Evolutionary conservation across 1,140 invertebrate genomes (phyloP).

Genomic region (Metaphire vulgaris): DNA sequence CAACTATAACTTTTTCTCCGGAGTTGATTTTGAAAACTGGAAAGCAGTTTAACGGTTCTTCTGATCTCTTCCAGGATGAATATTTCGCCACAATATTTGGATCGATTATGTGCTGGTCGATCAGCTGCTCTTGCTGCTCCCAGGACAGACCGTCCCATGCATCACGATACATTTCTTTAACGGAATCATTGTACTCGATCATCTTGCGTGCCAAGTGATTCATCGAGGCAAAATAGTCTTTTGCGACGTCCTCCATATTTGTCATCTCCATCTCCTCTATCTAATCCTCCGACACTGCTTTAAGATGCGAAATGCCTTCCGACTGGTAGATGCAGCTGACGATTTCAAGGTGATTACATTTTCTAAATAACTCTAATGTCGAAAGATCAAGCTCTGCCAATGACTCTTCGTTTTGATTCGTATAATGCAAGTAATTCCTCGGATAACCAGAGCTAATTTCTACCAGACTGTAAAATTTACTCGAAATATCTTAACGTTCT

Average conservation of each 20-base stretch:
- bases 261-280: not conserved
- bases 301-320: no score
- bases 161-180: conserved; percentile 9
- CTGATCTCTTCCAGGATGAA: not conserved
- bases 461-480: no score
- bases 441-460: no score
- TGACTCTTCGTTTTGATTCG: no score
- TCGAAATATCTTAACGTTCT: no score
- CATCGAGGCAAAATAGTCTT: conserved; percentile 15
- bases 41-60: conserved; percentile 12
- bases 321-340: no score
- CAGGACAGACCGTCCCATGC: not conserved
- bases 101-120: conserved; percentile 12
- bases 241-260: conserved; percentile 11
- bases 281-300: no score
- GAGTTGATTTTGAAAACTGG: conserved; percentile 11
- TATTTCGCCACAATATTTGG: not conserved
- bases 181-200: not conserved
- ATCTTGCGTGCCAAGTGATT: not conserved
- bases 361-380: no score
- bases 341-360: no score
- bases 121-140: conserved; percentile 10
- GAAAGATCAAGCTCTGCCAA: no score
- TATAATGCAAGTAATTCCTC: no score
- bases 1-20: conserved; percentile 20